Conservation (phyloP, 2,113 vertebrate species). For the Seriola rivoliana region DNA sequence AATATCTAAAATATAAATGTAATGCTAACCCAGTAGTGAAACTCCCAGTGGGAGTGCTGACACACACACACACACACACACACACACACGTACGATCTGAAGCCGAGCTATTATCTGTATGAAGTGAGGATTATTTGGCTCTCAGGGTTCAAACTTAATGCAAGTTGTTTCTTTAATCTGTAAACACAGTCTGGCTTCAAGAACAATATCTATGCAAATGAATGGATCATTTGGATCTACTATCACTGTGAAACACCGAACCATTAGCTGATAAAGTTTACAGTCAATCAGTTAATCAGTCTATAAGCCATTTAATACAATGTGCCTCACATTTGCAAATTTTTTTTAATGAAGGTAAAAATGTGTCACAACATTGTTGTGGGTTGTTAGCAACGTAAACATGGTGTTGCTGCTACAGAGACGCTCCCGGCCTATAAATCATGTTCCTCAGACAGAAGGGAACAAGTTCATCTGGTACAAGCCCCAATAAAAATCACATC, state of each 20-base stretch:
- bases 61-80: neutral
- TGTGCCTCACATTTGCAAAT: too few relatives aligned
- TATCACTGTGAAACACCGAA: neutral
- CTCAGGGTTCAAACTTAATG: conserved; percentile 35
- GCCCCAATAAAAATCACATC: too few relatives aligned
- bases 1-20: conserved; percentile 57
- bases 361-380: too few relatives aligned
- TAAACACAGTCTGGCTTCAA: conserved; percentile 21
- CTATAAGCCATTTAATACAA: neutral
- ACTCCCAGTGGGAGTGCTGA: conserved; percentile 49
- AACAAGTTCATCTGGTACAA: too few relatives aligned
- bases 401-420: too few relatives aligned
- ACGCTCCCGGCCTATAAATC: too few relatives aligned
- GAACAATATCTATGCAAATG: neutral
- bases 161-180: neutral
- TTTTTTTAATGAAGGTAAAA: too few relatives aligned
- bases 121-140: conserved; percentile 38
- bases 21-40: conserved; percentile 45
- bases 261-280: conserved; percentile 26
- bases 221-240: conserved; percentile 28
- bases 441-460: too few relatives aligned
- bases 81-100: conserved; percentile 20
- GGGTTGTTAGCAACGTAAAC: too few relatives aligned
- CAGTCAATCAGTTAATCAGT: neutral
- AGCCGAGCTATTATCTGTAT: conserved; percentile 29